Conservation (phyloP, 53 echinoderm and acorn worm species). For the Holothuria scabra region DNA sequence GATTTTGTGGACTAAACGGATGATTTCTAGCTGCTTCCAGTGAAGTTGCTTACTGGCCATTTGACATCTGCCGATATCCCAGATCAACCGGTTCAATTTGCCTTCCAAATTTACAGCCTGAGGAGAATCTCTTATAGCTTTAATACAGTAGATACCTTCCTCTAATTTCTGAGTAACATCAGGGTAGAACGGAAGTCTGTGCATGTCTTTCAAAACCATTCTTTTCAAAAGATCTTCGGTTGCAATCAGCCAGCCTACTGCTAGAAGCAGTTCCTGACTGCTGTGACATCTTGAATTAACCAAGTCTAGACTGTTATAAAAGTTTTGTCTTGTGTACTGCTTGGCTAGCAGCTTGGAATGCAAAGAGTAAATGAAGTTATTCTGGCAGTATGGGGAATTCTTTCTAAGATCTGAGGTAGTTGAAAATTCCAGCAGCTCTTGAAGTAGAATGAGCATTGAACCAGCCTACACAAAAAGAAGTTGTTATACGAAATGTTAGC, state of each 20-base stretch:
- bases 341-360: constrained; percentile 13
- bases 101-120: background rate
- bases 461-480: background rate
- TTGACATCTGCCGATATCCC: background rate
- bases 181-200: background rate
- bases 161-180: background rate
- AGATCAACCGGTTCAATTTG: background rate
- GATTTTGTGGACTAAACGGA: background rate
- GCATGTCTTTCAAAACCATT: constrained; percentile 3
- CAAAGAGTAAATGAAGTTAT: background rate
- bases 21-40: constrained; percentile 1
- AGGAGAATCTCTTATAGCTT: background rate
- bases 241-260: constrained; percentile 14
- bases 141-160: background rate
- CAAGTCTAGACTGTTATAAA: constrained; percentile 18
- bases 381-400: background rate
- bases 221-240: constrained; percentile 1
- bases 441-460: background rate
- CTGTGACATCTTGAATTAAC: background rate
- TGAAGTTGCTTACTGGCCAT: constrained; percentile 19
- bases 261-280: constrained; percentile 28
- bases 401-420: background rate
- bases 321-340: background rate
- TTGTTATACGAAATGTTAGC: too few species aligned
- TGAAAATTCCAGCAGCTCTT: constrained; percentile 23